These are phyloP conservation scores for Bicyclus anynana DNA, from an alignment of 1,140 invertebrate genomes.

Conservation along the genomic window DNA sequence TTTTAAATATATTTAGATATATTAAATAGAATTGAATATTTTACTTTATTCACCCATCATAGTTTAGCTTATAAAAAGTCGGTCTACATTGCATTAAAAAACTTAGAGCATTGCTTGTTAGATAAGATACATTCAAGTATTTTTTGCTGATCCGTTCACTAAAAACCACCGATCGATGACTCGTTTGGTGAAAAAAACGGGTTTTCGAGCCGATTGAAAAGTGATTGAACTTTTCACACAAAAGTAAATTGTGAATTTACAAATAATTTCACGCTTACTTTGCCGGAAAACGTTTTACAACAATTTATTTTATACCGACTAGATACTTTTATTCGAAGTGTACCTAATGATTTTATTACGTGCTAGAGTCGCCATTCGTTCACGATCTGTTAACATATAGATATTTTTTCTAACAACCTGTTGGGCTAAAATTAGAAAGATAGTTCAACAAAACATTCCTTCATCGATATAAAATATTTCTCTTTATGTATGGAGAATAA, in stretches of 20 bases:
- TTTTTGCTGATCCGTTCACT: too few relatives aligned
- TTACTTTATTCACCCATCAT: too few relatives aligned
- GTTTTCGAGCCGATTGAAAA: not conserved
- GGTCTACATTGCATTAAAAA: too few relatives aligned
- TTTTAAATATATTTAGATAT: too few relatives aligned
- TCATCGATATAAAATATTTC: too few relatives aligned
- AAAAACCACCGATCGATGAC: not conserved
- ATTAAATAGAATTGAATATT: too few relatives aligned
- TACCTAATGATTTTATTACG: not conserved
- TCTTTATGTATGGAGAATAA: too few relatives aligned
- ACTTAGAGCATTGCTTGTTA: too few relatives aligned
- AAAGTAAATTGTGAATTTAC: not conserved
- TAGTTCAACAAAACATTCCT: not conserved
- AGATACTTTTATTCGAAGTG: not conserved
- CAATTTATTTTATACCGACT: not conserved
- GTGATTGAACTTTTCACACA: not conserved
- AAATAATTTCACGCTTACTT: not conserved
- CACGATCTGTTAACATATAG: not conserved
- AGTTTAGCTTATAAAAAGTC: too few relatives aligned
- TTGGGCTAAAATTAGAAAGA: not conserved
- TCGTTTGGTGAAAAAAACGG: not conserved
- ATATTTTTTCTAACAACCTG: not conserved
- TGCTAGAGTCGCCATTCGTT: not conserved
- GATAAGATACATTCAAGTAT: too few relatives aligned
- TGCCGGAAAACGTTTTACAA: not conserved